Evolutionary conservation across 2,888 invertebrate genomes (phyloP), one percentile per base, ranked within the genome.

Genomic region (Mimumesa dahlbomi): DNA sequence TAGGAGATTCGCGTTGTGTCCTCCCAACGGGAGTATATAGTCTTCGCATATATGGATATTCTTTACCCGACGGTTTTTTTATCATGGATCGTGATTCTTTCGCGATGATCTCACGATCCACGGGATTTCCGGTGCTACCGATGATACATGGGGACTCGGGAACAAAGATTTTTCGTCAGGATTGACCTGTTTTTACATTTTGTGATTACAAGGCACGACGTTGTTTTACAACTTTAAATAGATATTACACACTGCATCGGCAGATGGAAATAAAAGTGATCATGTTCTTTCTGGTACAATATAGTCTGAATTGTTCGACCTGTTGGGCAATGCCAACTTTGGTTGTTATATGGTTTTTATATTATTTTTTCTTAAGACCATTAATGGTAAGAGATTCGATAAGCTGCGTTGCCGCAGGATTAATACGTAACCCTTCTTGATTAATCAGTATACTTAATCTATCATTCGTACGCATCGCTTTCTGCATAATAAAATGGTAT

Each of bases 71-170:
- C 11, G 34, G 11, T 34, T 42, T 16, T 16, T 16, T 5, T 14
- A 16, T 42, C n/a, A 34, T 34, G n/a, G n/a, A 29, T 1, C 29
- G 29, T 2, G 34, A 9, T 11, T 34, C n/a, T n/a, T n/a, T 34
- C 34, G 34, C n/a, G 49, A 67, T 66, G 45, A 69, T 69, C 67
- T 69, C 59, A 45, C 61, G n/a, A n/a, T n/a, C n/a, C n/a, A n/a
- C 45, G 14, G 31, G 42, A 45, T 61, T 67, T 45, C 19, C 16
- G 31, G 25, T 7, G 25, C 3, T 25, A n/a, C 25, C 7, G 25
- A 25, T 25, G 7, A 25, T 3, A 25, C 7, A 25, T 25, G 25
- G 25, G 25, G 25, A n/a, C n/a, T n/a, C 25, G 25, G 25, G 7
- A 7, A 25, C n/a, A n/a, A 5, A 25, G 25, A 25, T 25, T 25